Evolutionary conservation across 1,140 invertebrate genomes (phyloP).

Genomic region (Globodera ellingtonae): DNA sequence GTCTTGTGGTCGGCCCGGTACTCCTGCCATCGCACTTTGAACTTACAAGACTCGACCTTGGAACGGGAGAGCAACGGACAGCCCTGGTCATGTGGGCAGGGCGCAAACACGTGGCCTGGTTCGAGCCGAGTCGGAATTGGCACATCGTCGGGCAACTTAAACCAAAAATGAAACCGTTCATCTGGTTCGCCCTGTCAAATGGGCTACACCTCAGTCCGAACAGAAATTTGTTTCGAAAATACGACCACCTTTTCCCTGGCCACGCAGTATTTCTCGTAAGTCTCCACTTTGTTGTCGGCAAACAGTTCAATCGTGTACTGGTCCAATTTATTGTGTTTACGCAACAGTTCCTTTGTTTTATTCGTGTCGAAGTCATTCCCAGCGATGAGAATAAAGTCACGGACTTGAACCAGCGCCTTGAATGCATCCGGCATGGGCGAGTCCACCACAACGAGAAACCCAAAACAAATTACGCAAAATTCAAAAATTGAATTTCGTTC

Average conservation of each 20-base stretch:
- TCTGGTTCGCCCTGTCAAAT: too few species aligned
- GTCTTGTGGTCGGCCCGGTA: conserved; percentile 45
- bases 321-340: conserved; percentile 29
- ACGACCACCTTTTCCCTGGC: conserved; percentile 41
- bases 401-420: conserved; percentile 51
- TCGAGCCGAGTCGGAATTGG: conserved; percentile 49
- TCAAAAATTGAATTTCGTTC: too few species aligned
- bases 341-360: conserved; percentile 30
- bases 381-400: conserved; percentile 50
- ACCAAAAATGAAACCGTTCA: too few species aligned
- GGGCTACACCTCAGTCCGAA: neutral
- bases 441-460: conserved; percentile 55
- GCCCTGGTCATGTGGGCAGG: conserved; percentile 49
- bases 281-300: conserved; percentile 37
- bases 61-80: conserved; percentile 42
- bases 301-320: conserved; percentile 45
- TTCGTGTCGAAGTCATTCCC: conserved; percentile 43
- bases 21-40: conserved; percentile 40
- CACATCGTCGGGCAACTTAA: conserved; percentile 31
- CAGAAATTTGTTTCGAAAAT: neutral
- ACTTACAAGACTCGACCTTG: conserved; percentile 35
- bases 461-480: conserved; percentile 14
- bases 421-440: conserved; percentile 47
- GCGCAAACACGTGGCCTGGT: conserved; percentile 49
- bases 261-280: conserved; percentile 49